Conservation (phyloP, 1,140 invertebrate genomes). For the Heliconius hermathena region DNA sequence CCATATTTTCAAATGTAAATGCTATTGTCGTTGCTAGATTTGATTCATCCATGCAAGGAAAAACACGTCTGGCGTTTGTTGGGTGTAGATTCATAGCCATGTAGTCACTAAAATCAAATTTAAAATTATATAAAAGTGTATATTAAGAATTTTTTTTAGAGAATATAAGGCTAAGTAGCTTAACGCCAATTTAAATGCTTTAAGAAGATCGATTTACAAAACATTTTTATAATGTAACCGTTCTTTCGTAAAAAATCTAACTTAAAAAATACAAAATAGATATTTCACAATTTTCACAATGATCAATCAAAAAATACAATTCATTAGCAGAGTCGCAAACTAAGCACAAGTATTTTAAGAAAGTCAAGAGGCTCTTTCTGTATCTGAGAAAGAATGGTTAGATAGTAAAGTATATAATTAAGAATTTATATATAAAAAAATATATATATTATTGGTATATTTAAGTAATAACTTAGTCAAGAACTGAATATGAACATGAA, state of each 20-base stretch:
- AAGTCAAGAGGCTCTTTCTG: conserved; percentile 3
- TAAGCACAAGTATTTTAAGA: not conserved
- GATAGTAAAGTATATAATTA: not conserved
- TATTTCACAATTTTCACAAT: not conserved
- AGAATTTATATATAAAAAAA: not conserved
- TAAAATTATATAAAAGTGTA: not conserved
- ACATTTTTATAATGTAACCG: not conserved
- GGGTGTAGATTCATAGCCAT: conserved; percentile 92
- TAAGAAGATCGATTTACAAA: not conserved
- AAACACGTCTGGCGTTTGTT: conserved; percentile 90
- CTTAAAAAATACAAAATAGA: not conserved
- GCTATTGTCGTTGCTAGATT: conserved; percentile 55
- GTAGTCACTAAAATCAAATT: conserved; percentile 83
- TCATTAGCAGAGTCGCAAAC: not conserved
- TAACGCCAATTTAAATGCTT: not conserved
- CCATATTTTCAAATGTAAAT: conserved; percentile 57
- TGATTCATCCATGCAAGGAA: conserved; percentile 96
- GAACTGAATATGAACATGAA: too few relatives aligned
- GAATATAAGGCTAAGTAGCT: too few relatives aligned
- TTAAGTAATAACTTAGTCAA: too few relatives aligned
- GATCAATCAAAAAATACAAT: not conserved
- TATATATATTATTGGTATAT: not conserved
- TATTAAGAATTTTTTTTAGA: too few relatives aligned
- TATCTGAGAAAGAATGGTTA: not conserved
- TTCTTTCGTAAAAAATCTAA: not conserved